A percentile compares a stretch with the other conserved stretches of the same genome.
Evolutionary conservation across 2,797 vertebrate genomes (phyloP).

Genomic region (Strix occidentalis): DNA sequence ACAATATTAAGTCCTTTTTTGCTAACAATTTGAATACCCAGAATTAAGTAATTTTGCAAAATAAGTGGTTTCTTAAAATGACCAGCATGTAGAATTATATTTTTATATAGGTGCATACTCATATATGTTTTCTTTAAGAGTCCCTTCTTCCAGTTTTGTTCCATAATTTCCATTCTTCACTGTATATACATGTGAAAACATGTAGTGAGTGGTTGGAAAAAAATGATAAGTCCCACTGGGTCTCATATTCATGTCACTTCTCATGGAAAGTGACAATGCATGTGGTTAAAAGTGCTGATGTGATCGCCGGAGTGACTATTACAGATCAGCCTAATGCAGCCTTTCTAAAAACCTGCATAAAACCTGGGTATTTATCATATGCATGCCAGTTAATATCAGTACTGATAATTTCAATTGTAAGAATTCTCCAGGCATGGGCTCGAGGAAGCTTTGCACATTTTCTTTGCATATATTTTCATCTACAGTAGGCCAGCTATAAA

Average conservation of each 20-base stretch:
- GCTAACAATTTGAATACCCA: background rate
- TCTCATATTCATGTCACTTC: background rate
- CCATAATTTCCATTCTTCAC: background rate
- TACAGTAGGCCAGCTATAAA: background rate
- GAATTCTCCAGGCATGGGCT: background rate
- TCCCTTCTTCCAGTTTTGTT: background rate
- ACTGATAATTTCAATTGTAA: background rate
- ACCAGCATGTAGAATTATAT: background rate
- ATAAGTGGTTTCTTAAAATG: slow-evolving; percentile 12
- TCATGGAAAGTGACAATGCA: background rate
- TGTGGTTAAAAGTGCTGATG: background rate
- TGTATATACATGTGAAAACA: background rate
- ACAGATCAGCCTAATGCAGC: background rate
- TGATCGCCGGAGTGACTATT: background rate
- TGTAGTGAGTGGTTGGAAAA: background rate
- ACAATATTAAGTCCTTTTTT: background rate
- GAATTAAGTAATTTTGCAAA: slow-evolving; percentile 11
- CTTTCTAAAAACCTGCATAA: background rate
- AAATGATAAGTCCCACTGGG: background rate
- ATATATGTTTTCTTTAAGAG: background rate
- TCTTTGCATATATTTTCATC: background rate
- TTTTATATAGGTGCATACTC: background rate
- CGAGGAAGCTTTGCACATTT: background rate
- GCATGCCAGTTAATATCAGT: accelerated
- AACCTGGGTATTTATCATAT: background rate